Evolutionary conservation across 2,888 invertebrate species (phyloP).

Genomic region (Eristalis intricaria): DNA sequence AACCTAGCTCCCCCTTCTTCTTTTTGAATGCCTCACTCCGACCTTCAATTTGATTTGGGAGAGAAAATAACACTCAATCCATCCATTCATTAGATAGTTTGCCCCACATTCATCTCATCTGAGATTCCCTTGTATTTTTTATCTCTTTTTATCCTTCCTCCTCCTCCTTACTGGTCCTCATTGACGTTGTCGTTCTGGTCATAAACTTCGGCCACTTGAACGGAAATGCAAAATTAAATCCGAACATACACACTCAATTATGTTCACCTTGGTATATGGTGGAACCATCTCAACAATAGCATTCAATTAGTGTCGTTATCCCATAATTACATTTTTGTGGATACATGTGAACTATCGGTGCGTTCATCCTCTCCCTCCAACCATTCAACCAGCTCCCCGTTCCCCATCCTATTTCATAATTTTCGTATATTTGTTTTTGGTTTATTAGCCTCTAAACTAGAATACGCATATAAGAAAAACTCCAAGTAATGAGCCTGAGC

Average conservation of each 20-base stretch:
- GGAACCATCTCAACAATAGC: conserved; percentile 61
- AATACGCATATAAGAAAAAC: not conserved
- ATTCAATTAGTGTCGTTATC: conserved; percentile 65
- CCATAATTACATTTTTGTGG: conserved; percentile 65
- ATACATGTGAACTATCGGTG: conserved; percentile 49
- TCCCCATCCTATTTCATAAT: not conserved
- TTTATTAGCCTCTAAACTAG: not conserved
- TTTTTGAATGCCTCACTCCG: too few species aligned
- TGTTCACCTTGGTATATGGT: conserved; percentile 61
- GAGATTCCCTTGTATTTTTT: not conserved
- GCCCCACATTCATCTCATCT: not conserved
- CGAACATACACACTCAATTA: conserved; percentile 52
- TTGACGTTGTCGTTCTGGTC: conserved; percentile 4
- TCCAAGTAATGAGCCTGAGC: not conserved
- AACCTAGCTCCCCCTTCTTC: too few species aligned
- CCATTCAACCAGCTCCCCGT: too few species aligned
- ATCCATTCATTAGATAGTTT: too few species aligned
- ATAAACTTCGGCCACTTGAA: conserved; percentile 8
- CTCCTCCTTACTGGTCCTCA: not conserved
- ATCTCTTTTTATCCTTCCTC: not conserved
- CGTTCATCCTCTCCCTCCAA: not conserved
- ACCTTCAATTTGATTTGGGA: too few species aligned
- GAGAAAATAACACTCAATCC: too few species aligned
- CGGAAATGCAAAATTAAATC: conserved; percentile 69
- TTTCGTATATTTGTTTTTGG: not conserved